Conservation (phyloP, 2,113 vertebrate species). For the Burhinus bistriatus region DNA sequence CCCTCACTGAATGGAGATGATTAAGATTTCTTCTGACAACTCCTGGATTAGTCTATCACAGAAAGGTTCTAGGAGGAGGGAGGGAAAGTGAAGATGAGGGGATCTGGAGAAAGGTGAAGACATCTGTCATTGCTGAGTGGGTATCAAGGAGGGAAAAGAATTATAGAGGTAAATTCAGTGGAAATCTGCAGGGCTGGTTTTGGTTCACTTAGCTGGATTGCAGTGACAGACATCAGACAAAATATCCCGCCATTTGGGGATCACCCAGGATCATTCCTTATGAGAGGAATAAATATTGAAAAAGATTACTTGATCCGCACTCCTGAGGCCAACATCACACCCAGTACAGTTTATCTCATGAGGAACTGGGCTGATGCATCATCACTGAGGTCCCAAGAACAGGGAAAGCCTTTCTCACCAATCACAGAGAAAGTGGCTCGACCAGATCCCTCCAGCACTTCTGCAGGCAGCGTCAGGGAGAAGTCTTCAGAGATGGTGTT, state of each 20-base stretch:
- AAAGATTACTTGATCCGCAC: background rate
- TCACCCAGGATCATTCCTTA: background rate
- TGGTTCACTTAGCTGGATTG: background rate
- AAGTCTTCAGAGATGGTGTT: conserved; percentile 40
- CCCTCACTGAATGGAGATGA: background rate
- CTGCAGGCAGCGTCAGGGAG: conserved; percentile 48
- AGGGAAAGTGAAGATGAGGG: background rate
- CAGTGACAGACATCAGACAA: background rate
- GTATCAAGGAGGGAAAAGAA: background rate
- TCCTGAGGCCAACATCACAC: background rate
- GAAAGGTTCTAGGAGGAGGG: background rate
- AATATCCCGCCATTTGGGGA: background rate
- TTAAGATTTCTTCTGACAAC: background rate
- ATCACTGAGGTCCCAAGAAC: background rate
- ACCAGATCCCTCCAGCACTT: conserved; percentile 45
- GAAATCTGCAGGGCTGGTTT: background rate
- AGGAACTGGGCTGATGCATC: background rate
- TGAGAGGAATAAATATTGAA: background rate
- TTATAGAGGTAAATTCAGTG: background rate
- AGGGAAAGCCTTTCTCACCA: conserved; percentile 27
- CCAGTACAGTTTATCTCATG: background rate
- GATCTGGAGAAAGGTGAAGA: background rate
- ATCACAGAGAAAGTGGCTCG: conserved; percentile 29
- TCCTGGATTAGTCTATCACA: background rate
- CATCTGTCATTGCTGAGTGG: background rate